These are phyloP conservation scores for Parnassius orleans DNA, from an alignment of 2,888 invertebrate species.

Conservation along the genomic window DNA sequence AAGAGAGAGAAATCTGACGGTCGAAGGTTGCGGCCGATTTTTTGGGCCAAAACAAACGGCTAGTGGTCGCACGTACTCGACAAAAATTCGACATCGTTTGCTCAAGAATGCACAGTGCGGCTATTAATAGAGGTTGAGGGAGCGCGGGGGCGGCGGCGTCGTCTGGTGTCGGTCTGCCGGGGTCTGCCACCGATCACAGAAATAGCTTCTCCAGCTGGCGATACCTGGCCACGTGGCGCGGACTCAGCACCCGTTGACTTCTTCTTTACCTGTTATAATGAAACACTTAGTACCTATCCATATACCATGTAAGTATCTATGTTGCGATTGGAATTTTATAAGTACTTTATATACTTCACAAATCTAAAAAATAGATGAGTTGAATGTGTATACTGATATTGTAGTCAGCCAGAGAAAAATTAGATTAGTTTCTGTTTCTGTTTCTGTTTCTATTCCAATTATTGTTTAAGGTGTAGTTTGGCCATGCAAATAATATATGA, in stretches of 20 bases:
- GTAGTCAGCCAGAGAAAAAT: too few relatives aligned
- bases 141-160: constrained; percentile 79
- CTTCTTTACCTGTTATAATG: constrained; percentile 10
- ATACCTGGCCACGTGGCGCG: constrained; percentile 76
- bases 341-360: too few relatives aligned
- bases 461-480: too few relatives aligned
- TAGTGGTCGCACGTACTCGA: constrained; percentile 80
- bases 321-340: too few relatives aligned
- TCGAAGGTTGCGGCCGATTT: constrained; percentile 42
- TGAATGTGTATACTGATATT: too few relatives aligned
- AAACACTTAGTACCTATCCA: not conserved
- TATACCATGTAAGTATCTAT: too few relatives aligned
- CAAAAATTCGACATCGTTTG: constrained; percentile 81
- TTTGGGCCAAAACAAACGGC: constrained; percentile 76
- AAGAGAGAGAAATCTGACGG: constrained; percentile 25
- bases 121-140: constrained; percentile 76
- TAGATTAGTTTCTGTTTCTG: too few relatives aligned
- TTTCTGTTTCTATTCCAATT: too few relatives aligned
- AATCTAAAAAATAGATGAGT: too few relatives aligned
- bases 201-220: constrained; percentile 79
- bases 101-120: constrained; percentile 79
- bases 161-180: constrained; percentile 83
- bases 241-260: constrained; percentile 38
- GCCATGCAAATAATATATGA: too few relatives aligned
- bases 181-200: constrained; percentile 82